Evolutionary conservation across 2,888 invertebrate species (phyloP), one percentile per base, ranked within the genome.

Genomic region (Bimastos eiseni): DNA sequence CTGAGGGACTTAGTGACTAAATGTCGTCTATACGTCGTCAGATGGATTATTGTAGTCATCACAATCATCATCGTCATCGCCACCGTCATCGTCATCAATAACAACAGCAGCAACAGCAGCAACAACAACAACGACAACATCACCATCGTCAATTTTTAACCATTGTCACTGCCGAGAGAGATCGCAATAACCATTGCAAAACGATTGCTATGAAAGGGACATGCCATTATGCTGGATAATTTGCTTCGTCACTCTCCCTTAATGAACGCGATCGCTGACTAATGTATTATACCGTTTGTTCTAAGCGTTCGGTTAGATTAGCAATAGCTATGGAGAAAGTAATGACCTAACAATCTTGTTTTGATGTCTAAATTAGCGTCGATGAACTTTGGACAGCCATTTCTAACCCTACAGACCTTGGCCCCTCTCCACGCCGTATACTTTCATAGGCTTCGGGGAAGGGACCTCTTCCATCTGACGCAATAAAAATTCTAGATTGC

Each of bases 291-390:
- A 49, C n/a, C n/a, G 41, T 41, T 41, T 13, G 49, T 24, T 49
- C 49, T 49, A 49, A 49, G 1, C 24, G 49, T 49, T 70, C n/a
- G 11, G 70, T 11, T 8, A 24, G 49, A n/a, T 70, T 15, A 11
- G 41, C n/a, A 41, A 11, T 70, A 8, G 70, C 70, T 8, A 30
- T 70, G 70, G n/a, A 70, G 70, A n/a, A 70, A 70, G n/a, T 49
- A 70, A n/a, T 70, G 70, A 70, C 70, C 70, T 70, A 70, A 70
- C 30, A n/a, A 70, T 70, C n/a, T 70, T 70, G 70, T 70, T 70
- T 70, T 70, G 70, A 70, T n/a, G n/a, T n/a, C 70, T n/a, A n/a
- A 70, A 70, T 70, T 70, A n/a, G 8, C 70, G n/a, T 30, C 30
- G 30, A 30, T 70, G 70, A 70, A 70, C 70, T 70, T 30, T 70